Percentiles rank a stretch among this genome's conserved stretches.
These are phyloP conservation scores for Ursus arctos DNA, from an alignment of 2,113 vertebrate genomes.

Conservation along the genomic window DNA sequence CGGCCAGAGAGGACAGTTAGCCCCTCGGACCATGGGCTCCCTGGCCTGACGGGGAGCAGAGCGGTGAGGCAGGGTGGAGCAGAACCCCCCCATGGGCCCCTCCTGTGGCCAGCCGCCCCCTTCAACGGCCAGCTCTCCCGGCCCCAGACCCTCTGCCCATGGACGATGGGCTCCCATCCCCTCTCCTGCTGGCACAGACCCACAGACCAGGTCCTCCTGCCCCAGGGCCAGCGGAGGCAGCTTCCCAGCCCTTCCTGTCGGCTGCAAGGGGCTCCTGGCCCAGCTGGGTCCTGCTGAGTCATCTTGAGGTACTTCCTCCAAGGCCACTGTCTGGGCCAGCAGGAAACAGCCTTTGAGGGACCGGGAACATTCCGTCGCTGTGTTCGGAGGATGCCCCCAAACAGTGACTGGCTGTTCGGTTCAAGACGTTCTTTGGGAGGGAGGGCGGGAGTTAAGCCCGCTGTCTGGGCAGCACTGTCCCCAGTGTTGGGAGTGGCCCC, in stretches of 20 bases:
- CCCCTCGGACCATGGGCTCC: not conserved
- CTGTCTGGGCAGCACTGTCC: rapidly evolving
- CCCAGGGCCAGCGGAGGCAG: rapidly evolving
- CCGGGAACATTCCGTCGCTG: rapidly evolving
- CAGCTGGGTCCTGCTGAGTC: not conserved
- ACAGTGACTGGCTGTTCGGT: rapidly evolving
- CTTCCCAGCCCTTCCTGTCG: not conserved
- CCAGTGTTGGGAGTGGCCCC: rapidly evolving
- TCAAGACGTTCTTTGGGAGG: not conserved
- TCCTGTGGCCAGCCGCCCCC: not conserved
- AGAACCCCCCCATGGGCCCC: rapidly evolving
- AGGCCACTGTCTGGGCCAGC: rapidly evolving
- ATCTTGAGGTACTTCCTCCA: not conserved
- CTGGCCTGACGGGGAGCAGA: not conserved
- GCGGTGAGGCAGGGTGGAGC: not conserved
- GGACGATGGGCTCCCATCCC: not conserved
- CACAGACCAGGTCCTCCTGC: not conserved
- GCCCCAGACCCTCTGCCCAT: not conserved
- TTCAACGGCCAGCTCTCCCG: rapidly evolving
- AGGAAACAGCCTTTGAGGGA: not conserved
- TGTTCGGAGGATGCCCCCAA: rapidly evolving
- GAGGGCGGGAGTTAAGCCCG: rapidly evolving
- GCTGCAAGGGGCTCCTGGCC: rapidly evolving
- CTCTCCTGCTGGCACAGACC: not conserved
- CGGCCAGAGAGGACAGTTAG: not conserved